A percentile compares a stretch with the other conserved stretches of the same genome.
These are phyloP conservation scores for Dromas ardeola DNA, from an alignment of 2,113 vertebrate species.

Conservation along the genomic window DNA sequence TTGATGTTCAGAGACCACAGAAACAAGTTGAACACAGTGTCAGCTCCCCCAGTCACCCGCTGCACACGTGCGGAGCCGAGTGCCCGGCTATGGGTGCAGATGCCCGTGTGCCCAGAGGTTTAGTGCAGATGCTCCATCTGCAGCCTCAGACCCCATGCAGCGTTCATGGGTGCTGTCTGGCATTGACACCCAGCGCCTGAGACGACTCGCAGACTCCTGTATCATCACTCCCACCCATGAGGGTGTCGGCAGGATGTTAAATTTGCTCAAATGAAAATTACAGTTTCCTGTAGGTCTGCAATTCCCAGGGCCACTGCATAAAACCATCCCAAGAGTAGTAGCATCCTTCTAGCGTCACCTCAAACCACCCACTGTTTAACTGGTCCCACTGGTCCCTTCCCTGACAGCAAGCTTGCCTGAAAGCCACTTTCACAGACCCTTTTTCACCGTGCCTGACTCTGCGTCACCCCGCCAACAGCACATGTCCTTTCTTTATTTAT, in stretches of 20 bases:
- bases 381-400: not conserved
- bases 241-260: not conserved
- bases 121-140: not conserved
- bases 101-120: not conserved
- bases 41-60: not conserved
- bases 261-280: not conserved
- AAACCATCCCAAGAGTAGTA: not conserved
- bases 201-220: not conserved
- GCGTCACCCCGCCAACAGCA: not conserved
- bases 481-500: not conserved
- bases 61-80: fast-evolving
- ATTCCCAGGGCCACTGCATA: fast-evolving
- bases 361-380: not conserved
- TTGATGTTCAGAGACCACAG: not conserved
- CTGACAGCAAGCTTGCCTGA: not conserved
- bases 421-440: not conserved
- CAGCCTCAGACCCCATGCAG: not conserved
- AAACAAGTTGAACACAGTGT: not conserved
- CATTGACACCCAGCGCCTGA: not conserved
- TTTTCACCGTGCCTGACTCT: fast-evolving
- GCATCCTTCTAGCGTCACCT: not conserved
- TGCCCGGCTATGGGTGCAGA: fast-evolving
- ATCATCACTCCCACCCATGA: fast-evolving
- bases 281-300: not conserved
- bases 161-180: not conserved